A percentile compares a stretch with the other conserved stretches of the same genome.
These are phyloP conservation scores for Zoanthus sansibaricus DNA, from an alignment of 92 coral and sea anemone species.

Conservation along the genomic window DNA sequence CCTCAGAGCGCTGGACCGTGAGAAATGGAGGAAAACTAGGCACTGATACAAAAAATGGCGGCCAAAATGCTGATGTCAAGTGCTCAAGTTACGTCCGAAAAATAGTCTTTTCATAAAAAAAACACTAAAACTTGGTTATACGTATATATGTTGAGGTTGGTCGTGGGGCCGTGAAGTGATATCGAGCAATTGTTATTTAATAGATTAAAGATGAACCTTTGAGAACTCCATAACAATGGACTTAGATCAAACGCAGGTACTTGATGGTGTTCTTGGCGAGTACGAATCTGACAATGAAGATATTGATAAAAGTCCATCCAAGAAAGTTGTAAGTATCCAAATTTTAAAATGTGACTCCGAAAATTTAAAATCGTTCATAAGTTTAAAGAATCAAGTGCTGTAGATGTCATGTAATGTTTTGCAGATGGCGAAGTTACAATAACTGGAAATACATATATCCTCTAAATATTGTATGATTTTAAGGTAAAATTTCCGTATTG, in stretches of 20 bases:
- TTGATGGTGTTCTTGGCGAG: constrained; percentile 20
- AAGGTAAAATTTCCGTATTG: too few relatives aligned
- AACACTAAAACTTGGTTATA: background rate
- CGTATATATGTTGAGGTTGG: background rate
- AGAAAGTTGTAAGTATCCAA: constrained; percentile 21
- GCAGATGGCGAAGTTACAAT: too few relatives aligned
- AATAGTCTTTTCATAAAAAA: background rate
- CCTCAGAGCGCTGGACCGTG: background rate
- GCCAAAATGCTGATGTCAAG: background rate
- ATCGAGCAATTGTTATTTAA: too few relatives aligned
- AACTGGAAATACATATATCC: too few relatives aligned
- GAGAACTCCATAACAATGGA: background rate
- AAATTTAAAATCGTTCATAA: background rate
- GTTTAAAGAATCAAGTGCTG: too few relatives aligned
- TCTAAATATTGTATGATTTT: too few relatives aligned
- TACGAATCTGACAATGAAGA: constrained; percentile 28
- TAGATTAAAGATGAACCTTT: too few relatives aligned
- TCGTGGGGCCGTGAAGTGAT: background rate
- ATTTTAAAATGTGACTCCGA: background rate
- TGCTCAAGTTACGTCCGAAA: background rate
- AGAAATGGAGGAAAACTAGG: background rate
- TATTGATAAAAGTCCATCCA: background rate
- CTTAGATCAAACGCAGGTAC: constrained; percentile 37
- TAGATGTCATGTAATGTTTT: too few relatives aligned
- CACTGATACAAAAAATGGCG: constrained; percentile 3